Conservation (phyloP, 2,797 vertebrate genomes). For the Lerista edwardsae region DNA sequence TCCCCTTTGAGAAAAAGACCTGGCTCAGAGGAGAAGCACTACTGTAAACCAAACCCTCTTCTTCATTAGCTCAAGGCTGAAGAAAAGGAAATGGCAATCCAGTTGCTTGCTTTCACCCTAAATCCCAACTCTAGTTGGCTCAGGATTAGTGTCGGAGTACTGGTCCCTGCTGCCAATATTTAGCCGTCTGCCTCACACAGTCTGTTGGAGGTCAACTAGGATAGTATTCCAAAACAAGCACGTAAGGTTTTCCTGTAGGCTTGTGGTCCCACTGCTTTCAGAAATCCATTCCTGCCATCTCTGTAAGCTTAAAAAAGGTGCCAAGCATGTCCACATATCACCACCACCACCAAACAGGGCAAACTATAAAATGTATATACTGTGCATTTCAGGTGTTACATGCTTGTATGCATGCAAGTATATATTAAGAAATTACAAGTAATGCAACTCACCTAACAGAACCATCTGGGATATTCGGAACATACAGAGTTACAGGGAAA, state of each 20-base stretch:
- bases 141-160: background rate
- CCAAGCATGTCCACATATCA: background rate
- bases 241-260: background rate
- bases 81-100: background rate
- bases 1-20: background rate
- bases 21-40: background rate
- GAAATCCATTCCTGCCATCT: background rate
- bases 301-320: background rate
- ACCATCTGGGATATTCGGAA: conserved; percentile 92
- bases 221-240: background rate
- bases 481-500: conserved; percentile 89
- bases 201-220: background rate
- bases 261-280: background rate
- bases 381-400: background rate
- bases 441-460: conserved; percentile 87
- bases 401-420: background rate
- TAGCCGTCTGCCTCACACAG: background rate
- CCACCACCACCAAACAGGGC: background rate
- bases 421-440: background rate
- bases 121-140: background rate
- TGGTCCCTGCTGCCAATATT: background rate
- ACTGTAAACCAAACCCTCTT: background rate
- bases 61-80: background rate
- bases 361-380: background rate
- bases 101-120: background rate